Evolutionary conservation across 2,113 vertebrate species (phyloP).

Genomic region (Gymnocephalus cernua): DNA sequence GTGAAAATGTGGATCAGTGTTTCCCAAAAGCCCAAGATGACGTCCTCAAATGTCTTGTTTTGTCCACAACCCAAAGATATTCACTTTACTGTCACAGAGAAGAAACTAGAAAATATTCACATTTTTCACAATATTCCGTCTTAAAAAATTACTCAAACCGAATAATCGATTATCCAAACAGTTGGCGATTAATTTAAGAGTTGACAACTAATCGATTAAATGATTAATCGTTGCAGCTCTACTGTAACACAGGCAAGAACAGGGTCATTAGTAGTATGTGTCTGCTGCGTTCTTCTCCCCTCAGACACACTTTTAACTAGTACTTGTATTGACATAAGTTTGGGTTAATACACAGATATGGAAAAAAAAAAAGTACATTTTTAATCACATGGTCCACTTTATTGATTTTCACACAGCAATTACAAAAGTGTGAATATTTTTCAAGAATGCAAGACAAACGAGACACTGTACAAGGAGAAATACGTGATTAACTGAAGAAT

Average conservation of each 20-base stretch:
- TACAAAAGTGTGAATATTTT: conserved; percentile 29
- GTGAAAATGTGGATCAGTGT: no score
- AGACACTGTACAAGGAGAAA: conserved; percentile 15
- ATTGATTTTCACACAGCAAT: conserved; percentile 66
- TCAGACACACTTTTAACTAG: not conserved
- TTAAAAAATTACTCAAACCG: no score
- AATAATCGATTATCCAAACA: no score
- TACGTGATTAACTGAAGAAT: not conserved
- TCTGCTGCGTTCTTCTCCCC: not conserved
- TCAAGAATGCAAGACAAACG: conserved; percentile 3
- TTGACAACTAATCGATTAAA: no score
- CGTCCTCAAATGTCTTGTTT: no score
- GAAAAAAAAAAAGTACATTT: conserved; percentile 3
- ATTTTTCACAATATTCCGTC: no score
- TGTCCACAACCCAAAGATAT: no score
- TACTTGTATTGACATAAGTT: not conserved
- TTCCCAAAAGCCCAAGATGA: no score
- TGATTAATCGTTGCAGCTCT: no score
- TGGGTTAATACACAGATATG: not conserved
- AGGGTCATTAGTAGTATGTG: not conserved
- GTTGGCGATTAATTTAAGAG: no score
- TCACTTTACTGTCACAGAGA: no score
- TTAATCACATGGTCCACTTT: conserved; percentile 64
- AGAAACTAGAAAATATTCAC: no score
- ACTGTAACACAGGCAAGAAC: not conserved